Percentiles rank a stretch among this genome's conserved stretches.
phyloP scores from a whole-genome alignment of 2,797 vertebrate genomes.

The Margarornis squamiger region DNA sequence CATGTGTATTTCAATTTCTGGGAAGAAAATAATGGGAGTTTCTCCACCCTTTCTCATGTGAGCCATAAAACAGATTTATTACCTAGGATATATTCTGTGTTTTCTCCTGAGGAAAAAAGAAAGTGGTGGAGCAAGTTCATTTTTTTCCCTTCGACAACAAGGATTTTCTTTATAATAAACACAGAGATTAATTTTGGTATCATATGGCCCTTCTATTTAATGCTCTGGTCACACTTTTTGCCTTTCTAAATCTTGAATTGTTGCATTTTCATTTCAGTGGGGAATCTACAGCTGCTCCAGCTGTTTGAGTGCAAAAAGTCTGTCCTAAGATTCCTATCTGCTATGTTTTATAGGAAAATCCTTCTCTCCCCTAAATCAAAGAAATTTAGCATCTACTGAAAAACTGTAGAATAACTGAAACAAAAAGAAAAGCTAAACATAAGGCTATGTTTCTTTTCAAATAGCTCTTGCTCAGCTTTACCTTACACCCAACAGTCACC shows the following conservation, averaged over 20 bases:
- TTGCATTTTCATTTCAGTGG: constrained; percentile 53
- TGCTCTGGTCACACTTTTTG: constrained; percentile 62
- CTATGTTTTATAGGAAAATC: neutral
- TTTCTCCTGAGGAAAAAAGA: constrained; percentile 68
- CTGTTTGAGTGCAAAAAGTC: constrained; percentile 10
- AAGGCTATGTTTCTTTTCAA: neutral
- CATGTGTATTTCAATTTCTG: constrained; percentile 67
- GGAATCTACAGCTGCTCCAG: constrained; percentile 65
- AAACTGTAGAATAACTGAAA: neutral
- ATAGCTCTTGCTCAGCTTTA: neutral
- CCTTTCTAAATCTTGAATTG: constrained; percentile 58
- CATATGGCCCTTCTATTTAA: constrained; percentile 59
- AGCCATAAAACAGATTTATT: constrained; percentile 73
- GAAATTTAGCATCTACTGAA: constrained; percentile 3
- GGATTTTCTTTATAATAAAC: constrained; percentile 70
- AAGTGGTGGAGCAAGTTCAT: constrained; percentile 63
- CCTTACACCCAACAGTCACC: neutral
- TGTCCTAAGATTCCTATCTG: constrained; percentile 3
- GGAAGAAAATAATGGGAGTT: constrained; percentile 69
- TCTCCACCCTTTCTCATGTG: constrained; percentile 72
- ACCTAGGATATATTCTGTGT: constrained; percentile 64
- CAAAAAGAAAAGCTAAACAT: neutral
- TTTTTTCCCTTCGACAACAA: constrained; percentile 58
- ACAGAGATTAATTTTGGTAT: constrained; percentile 60
- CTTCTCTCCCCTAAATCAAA: constrained; percentile 6